A percentile compares a stretch with the other conserved stretches of the same genome.
Conservation (phyloP, 1,140 invertebrate species). For the Hirudo medicinalis region DNA sequence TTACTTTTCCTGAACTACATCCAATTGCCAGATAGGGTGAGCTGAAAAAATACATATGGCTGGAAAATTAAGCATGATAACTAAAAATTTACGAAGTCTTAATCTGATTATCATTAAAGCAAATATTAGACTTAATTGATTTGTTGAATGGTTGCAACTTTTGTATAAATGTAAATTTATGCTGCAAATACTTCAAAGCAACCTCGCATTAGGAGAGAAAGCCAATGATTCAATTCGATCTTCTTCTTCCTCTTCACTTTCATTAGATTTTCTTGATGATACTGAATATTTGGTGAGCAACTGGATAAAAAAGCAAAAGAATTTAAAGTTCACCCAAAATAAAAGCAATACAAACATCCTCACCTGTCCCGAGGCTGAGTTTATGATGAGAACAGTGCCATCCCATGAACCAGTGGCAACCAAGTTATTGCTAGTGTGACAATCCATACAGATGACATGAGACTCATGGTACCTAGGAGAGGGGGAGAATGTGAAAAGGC, state of each 20-base stretch:
- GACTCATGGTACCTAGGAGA: neutral
- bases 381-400: constrained; percentile 2
- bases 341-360: neutral
- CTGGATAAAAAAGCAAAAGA: neutral
- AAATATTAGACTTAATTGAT: too few species aligned
- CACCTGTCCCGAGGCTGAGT: neutral
- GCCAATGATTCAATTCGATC: constrained; percentile 8
- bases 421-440: neutral
- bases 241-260: neutral
- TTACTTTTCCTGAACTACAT: neutral
- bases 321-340: neutral
- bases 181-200: too few species aligned
- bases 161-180: too few species aligned
- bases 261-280: neutral
- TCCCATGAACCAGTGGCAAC: neutral
- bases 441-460: constrained; percentile 2
- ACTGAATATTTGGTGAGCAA: neutral
- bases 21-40: neutral
- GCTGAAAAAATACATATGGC: neutral
- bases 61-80: too few species aligned
- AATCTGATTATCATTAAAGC: too few species aligned
- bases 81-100: too few species aligned
- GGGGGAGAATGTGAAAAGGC: neutral
- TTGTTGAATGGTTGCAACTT: too few species aligned
- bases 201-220: neutral